A percentile compares a stretch with the other conserved stretches of the same genome.
Evolutionary conservation across 2,797 vertebrate species (phyloP).

Genomic region (Poecilia wingei): DNA sequence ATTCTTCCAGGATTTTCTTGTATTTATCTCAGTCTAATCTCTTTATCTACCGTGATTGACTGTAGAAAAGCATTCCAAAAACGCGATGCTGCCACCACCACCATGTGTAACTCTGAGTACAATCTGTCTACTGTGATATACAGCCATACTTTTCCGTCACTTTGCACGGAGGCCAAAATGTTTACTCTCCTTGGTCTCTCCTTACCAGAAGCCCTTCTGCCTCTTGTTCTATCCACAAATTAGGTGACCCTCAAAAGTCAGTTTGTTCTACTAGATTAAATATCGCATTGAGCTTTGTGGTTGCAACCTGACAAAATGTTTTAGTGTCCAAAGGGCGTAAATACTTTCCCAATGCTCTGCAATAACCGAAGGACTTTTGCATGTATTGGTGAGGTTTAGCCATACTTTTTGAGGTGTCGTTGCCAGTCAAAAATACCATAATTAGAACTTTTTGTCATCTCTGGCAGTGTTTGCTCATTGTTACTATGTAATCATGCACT

Average conservation of each 20-base stretch:
- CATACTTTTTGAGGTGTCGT: slow-evolving; percentile 41
- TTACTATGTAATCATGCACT: slow-evolving; percentile 43
- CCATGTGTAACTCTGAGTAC: background rate
- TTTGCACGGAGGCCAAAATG: background rate
- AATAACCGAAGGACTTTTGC: slow-evolving; percentile 43
- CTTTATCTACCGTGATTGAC: background rate
- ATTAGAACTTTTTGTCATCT: slow-evolving; percentile 43
- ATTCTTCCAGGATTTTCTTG: background rate
- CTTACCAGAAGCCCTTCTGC: background rate
- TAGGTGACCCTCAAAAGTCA: background rate
- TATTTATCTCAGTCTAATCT: background rate
- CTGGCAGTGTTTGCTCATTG: slow-evolving; percentile 42
- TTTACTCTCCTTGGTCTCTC: background rate
- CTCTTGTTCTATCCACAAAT: background rate
- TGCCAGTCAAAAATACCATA: slow-evolving; percentile 44
- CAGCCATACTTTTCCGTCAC: background rate
- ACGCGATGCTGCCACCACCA: background rate
- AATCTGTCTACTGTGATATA: background rate
- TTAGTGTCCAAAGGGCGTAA: background rate
- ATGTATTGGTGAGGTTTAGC: slow-evolving; percentile 33
- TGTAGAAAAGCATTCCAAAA: background rate
- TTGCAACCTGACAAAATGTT: background rate
- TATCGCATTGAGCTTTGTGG: background rate
- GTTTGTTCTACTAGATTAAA: background rate
- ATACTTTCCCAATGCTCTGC: background rate